Evolutionary conservation across 2,113 vertebrate genomes (phyloP).

Genomic region (Alectura lathami): DNA sequence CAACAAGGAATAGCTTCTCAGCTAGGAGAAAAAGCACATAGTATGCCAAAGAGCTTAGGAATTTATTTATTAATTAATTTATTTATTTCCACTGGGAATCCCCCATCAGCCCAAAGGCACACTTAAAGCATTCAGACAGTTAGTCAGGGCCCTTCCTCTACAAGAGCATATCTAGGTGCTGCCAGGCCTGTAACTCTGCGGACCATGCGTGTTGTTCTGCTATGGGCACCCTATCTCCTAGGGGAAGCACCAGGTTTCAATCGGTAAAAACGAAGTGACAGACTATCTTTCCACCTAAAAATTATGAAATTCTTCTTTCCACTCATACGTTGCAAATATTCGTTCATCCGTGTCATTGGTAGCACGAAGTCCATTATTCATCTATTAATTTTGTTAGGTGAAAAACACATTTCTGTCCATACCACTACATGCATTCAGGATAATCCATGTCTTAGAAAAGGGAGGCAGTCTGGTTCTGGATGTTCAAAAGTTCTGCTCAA

Average conservation of each 20-base stretch:
- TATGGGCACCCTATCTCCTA: accelerated
- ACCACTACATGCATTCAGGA: not conserved
- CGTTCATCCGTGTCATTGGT: not conserved
- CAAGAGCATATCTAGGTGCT: not conserved
- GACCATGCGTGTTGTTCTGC: accelerated
- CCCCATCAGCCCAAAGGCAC: not conserved
- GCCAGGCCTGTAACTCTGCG: not conserved
- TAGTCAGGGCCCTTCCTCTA: not conserved
- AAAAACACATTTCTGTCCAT: not conserved
- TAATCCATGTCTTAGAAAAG: not conserved
- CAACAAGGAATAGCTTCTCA: not conserved
- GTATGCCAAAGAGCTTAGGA: not conserved
- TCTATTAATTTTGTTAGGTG: not conserved
- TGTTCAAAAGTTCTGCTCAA: not conserved
- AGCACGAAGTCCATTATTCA: not conserved
- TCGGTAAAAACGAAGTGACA: not conserved
- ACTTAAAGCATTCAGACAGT: not conserved
- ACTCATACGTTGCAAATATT: not conserved
- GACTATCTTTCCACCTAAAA: not conserved
- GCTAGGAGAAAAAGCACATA: not conserved
- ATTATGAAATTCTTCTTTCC: not conserved
- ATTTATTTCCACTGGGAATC: not conserved
- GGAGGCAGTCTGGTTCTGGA: not conserved
- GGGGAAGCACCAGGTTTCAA: not conserved
- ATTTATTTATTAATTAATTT: no score